Conservation (phyloP, 2,113 vertebrate genomes). For the Planiliza haematocheilus region DNA sequence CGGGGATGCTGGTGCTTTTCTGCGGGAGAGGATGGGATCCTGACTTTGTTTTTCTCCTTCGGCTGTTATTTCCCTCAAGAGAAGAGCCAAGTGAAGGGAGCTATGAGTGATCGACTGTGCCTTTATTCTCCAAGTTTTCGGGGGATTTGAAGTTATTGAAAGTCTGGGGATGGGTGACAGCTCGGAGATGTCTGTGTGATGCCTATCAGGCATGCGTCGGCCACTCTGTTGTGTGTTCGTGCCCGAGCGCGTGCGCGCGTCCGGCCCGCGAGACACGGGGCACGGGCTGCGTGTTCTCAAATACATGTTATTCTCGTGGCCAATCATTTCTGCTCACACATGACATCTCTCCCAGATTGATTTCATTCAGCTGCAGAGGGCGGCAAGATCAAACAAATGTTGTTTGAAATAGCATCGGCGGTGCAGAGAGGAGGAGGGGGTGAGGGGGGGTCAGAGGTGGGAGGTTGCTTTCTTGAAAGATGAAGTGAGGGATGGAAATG, state of each 20-base stretch:
- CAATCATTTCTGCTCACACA: constrained; percentile 71
- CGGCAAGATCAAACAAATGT: constrained; percentile 72
- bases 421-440: background rate
- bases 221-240: constrained; percentile 15
- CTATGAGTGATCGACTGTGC: constrained; percentile 78
- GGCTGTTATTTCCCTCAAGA: constrained; percentile 80
- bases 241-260: background rate
- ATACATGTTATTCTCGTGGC: constrained; percentile 57
- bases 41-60: constrained; percentile 78
- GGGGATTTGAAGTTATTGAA: constrained; percentile 80
- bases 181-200: constrained; percentile 60
- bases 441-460: constrained; percentile 28
- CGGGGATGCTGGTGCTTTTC: constrained; percentile 49
- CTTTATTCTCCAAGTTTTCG: constrained; percentile 74
- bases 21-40: constrained; percentile 66
- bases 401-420: constrained; percentile 59
- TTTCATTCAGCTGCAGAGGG: constrained; percentile 73
- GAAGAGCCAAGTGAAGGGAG: constrained; percentile 57
- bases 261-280: constrained; percentile 25
- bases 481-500: constrained; percentile 58
- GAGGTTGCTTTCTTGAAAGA: constrained; percentile 54
- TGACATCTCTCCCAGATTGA: constrained; percentile 71
- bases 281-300: constrained; percentile 51
- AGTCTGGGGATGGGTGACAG: constrained; percentile 72
- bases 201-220: constrained; percentile 53